Evolutionary conservation across 2,797 vertebrate species (phyloP), one percentile per base, ranked within the genome.

Genomic region (Sarcoramphus papa): DNA sequence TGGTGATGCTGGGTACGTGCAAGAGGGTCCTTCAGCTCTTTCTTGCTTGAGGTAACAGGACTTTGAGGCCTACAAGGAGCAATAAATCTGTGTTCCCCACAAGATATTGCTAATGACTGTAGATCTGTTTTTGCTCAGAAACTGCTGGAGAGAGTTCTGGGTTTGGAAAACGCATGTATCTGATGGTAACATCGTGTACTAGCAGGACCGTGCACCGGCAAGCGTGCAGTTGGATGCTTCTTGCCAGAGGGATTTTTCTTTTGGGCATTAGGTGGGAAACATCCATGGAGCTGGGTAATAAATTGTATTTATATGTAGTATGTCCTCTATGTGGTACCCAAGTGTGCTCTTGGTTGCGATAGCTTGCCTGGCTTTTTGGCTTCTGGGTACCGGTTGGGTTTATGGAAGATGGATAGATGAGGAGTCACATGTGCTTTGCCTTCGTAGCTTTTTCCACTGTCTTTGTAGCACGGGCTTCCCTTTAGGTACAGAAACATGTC

Each of bases 21-120:
- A 50, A 31, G n/a, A 80, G 43, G 17, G 51, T 63, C 56, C 33
- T 59, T 41, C 64, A 56, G 25, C 53, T 53, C 25, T n/a, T 27
- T 60, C 31, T 22, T 73, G 40, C 68, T 80, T 37, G 19, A 48
- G 48, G 14, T 48, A 23, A 23, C 18, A 60, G 57, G 53, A 33
- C 50, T 62, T 21, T 5, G 50, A 74, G 41, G 33, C 25, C 64
- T n/a, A 16, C 28, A 12, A 35, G 43, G 62, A 84, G 12, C 48
- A n/a, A 5, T 47, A 60, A 88, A 84, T 54, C 30, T 47, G 5
- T 51, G 35, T 53, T 91, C 45, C 28, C 30, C 22, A 19, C 14
- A 12, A 40, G 50, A 6, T 0, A 0, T 10, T 64, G 25, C 21
- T 33, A 25, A 1, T 3, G 22, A 4, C 8, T 6, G 3, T 24